phyloP scores from a whole-genome alignment of 1,140 invertebrate genomes.

The Halesus radiatus region DNA sequence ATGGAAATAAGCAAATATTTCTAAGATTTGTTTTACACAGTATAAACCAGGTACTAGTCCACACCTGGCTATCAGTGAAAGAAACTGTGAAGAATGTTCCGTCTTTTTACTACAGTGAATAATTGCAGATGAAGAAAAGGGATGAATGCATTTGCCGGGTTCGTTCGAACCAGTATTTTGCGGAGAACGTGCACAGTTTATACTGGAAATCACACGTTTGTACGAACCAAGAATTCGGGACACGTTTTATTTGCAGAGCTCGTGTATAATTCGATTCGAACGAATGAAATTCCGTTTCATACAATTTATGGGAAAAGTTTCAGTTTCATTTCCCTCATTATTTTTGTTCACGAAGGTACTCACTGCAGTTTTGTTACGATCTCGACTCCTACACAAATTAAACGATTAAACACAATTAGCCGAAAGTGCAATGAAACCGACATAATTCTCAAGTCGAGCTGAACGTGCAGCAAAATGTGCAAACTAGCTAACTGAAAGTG shows the following conservation, averaged over 20 bases:
- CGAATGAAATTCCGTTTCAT: constrained; percentile 39
- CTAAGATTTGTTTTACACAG: too few relatives aligned
- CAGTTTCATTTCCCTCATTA: constrained; percentile 31
- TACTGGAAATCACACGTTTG: constrained; percentile 34
- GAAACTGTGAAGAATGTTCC: too few relatives aligned
- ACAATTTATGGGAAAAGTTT: constrained; percentile 47
- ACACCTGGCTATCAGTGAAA: too few relatives aligned
- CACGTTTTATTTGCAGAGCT: constrained; percentile 43
- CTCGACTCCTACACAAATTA: neutral
- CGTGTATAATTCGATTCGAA: constrained; percentile 34
- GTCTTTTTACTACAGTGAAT: too few relatives aligned
- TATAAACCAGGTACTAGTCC: too few relatives aligned
- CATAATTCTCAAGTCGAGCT: neutral
- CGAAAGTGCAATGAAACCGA: constrained; percentile 2
- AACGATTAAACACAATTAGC: constrained; percentile 1
- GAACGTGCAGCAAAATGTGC: too few relatives aligned
- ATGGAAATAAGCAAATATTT: too few relatives aligned
- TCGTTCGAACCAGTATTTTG: neutral
- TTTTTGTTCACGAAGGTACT: constrained; percentile 37
- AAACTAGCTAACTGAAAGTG: too few relatives aligned
- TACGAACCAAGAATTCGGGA: constrained; percentile 7
- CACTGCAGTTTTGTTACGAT: constrained; percentile 2
- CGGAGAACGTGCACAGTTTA: neutral
- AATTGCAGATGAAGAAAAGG: neutral
- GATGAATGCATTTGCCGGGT: neutral